These are phyloP conservation scores for Momotus momota DNA, from an alignment of 2,797 vertebrate species.

Conservation along the genomic window DNA sequence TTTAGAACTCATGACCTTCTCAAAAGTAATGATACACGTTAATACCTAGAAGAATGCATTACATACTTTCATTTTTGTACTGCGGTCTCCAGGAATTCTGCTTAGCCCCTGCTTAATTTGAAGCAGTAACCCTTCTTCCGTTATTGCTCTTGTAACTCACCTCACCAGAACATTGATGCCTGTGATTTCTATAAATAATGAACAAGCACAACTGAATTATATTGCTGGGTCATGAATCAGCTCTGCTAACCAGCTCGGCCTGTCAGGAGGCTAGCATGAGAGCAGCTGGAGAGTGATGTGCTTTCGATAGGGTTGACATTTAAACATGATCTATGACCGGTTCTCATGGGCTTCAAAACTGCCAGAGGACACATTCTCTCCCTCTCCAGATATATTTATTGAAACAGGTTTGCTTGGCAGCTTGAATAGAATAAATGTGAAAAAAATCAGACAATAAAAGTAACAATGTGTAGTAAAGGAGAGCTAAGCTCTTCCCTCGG, in stretches of 20 bases:
- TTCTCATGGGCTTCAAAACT: background rate
- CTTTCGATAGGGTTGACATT: background rate
- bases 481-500: fast-evolving
- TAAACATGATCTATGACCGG: background rate
- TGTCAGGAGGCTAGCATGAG: background rate
- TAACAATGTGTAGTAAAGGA: background rate
- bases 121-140: background rate
- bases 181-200: constrained; percentile 24
- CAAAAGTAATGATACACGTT: background rate
- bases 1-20: background rate
- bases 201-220: background rate
- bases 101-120: background rate
- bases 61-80: background rate
- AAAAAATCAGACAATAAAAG: background rate
- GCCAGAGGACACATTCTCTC: background rate
- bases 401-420: background rate
- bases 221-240: constrained; percentile 9
- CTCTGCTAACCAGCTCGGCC: background rate
- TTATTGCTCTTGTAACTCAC: background rate
- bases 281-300: constrained; percentile 18
- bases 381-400: background rate
- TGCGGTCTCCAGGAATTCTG: background rate
- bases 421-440: background rate
- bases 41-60: background rate
- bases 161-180: background rate